phyloP scores from a whole-genome alignment of 2,113 vertebrate genomes.

The Chaetorhynchus papuensis region DNA sequence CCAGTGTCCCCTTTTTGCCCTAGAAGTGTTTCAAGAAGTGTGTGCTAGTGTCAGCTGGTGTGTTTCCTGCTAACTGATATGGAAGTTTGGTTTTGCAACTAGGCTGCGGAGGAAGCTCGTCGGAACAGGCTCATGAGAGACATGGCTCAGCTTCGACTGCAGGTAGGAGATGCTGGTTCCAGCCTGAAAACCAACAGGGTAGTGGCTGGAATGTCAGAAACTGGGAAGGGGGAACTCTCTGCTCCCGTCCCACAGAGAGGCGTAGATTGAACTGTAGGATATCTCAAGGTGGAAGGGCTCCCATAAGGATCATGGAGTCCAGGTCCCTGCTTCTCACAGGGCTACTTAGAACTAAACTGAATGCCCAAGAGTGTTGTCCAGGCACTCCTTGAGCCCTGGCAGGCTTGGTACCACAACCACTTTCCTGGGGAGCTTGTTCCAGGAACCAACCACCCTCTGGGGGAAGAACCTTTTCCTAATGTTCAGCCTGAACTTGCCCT shows the following conservation, averaged over 20 bases:
- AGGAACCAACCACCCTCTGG: background rate
- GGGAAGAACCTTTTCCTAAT: background rate
- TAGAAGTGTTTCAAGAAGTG: background rate
- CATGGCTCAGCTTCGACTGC: slow-evolving; percentile 95
- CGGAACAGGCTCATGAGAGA: slow-evolving; percentile 94
- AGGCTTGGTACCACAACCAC: background rate
- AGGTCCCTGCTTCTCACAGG: background rate
- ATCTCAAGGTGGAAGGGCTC: background rate
- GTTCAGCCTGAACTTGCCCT: background rate
- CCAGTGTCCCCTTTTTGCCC: background rate
- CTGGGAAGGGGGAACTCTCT: background rate
- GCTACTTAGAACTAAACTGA: background rate
- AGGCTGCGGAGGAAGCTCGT: slow-evolving; percentile 96
- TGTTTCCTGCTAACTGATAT: background rate
- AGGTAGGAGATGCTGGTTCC: slow-evolving; percentile 69
- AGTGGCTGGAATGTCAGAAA: background rate
- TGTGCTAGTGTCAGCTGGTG: fast-evolving
- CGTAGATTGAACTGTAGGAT: background rate
- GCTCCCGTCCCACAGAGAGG: background rate
- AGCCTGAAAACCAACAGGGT: background rate
- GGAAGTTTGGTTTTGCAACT: background rate
- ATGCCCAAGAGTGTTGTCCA: background rate
- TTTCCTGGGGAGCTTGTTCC: background rate
- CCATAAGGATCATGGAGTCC: background rate
- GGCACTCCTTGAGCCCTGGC: background rate